Percentiles rank a stretch among this genome's conserved stretches.
Evolutionary conservation across 2,113 vertebrate genomes (phyloP).

Genomic region (Cyprinodon brontotheroides): DNA sequence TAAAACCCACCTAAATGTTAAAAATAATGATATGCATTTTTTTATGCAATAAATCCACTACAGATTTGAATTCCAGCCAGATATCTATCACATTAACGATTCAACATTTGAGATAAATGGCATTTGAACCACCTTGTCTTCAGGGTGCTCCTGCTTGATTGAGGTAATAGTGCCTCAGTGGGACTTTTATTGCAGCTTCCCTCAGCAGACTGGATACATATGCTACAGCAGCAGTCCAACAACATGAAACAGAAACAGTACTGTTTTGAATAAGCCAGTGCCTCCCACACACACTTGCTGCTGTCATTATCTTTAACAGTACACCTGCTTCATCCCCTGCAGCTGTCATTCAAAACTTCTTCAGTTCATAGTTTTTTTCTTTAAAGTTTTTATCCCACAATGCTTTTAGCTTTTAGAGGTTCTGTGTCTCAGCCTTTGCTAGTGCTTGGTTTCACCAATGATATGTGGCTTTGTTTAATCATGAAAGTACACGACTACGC

Average conservation of each 20-base stretch:
- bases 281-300: slow-evolving; percentile 8
- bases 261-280: slow-evolving; percentile 36
- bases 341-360: slow-evolving; percentile 17
- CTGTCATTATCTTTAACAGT: slow-evolving; percentile 49
- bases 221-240: slow-evolving; percentile 14
- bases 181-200: slow-evolving; percentile 33
- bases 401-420: slow-evolving; percentile 5
- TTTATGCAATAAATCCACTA: slow-evolving; percentile 26
- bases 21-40: slow-evolving; percentile 7
- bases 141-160: slow-evolving; percentile 23
- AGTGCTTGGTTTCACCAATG: slow-evolving; percentile 6
- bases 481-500: background rate
- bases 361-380: slow-evolving; percentile 4
- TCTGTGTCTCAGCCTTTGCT: slow-evolving; percentile 13
- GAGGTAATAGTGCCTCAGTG: slow-evolving; percentile 28
- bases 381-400: background rate
- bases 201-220: slow-evolving; percentile 23
- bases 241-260: slow-evolving; percentile 27
- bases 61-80: slow-evolving; percentile 17
- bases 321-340: slow-evolving; percentile 21
- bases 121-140: slow-evolving; percentile 36
- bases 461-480: slow-evolving; percentile 6
- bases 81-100: slow-evolving; percentile 34
- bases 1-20: slow-evolving; percentile 32
- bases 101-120: slow-evolving; percentile 19